Evolutionary conservation across 1,140 invertebrate species (phyloP), one percentile per base, ranked within the genome.

Genomic region (Tetraneura akinire): DNA sequence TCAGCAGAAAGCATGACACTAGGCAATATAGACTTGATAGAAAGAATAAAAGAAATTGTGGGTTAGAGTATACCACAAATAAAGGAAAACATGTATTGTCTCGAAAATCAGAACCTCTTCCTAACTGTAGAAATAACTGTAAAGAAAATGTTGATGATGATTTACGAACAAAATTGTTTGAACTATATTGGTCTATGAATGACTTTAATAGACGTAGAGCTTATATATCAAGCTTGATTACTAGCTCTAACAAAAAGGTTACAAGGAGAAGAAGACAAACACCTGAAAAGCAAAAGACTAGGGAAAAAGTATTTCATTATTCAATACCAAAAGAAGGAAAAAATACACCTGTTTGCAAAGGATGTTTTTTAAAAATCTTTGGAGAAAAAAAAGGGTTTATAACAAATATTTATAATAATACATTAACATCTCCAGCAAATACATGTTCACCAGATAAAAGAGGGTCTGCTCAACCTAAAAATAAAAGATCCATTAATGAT

Each of bases 331-430:
- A 57, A 23, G 9, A 57, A 23, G 53, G 21, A 23, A 21, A n/a
- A 26, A 57, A 57, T 13, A 57, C 23, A 57, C n/a, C 5, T 3
- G 53, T 57, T 57, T 57, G 53, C 23, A 26, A 57, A 23, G 21
- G 53, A 21, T 57, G 53, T 57, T 57, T 57, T 57, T 57, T 57
- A 23, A 26, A 57, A 57, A 57, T 57, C 8, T 57, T 57, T 57
- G 53, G 53, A 21, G 53, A 57, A 21, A 26, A 21, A 57, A 21
- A 23, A 23, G n/a, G n/a, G 11, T 57, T 57, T 57, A 23, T 57
- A 57, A 21, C n/a, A 23, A 23, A 23, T 57, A 3, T 57, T 57
- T 57, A 21, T 57, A 57, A 23, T 21, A 57, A 57, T 57, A 21
- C n/a, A 9, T 57, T 57, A 57, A 57, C n/a, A 23, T 57, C 53